Evolutionary conservation across 1,140 invertebrate genomes (phyloP).

Genomic region (Hydropsyche tenuis): DNA sequence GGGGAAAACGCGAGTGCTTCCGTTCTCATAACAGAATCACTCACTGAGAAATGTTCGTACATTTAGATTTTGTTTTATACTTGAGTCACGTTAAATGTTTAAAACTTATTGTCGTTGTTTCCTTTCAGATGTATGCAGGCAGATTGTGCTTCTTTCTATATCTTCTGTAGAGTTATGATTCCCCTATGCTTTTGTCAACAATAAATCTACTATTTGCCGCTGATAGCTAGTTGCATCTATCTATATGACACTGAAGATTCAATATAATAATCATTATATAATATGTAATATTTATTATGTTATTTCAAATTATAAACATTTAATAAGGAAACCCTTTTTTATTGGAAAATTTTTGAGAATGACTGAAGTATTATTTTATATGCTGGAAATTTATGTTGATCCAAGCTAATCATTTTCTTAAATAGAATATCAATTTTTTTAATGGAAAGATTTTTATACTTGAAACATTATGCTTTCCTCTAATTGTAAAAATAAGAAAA

Average conservation of each 20-base stretch:
- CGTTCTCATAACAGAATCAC: slow-evolving; percentile 53
- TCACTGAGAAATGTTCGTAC: slow-evolving; percentile 56
- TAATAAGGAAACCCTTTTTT: slow-evolving; percentile 5
- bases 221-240: slow-evolving; percentile 39
- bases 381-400: too few species aligned
- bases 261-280: slow-evolving; percentile 43
- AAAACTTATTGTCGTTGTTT: slow-evolving; percentile 30
- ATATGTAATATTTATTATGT: slow-evolving; percentile 45
- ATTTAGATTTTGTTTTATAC: slow-evolving; percentile 12
- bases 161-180: slow-evolving; percentile 57
- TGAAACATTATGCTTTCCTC: too few species aligned
- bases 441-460: too few species aligned
- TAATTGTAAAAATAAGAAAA: too few species aligned
- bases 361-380: too few species aligned
- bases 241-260: slow-evolving; percentile 32
- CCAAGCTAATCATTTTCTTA: too few species aligned
- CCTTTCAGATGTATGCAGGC: slow-evolving; percentile 59
- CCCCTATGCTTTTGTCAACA: slow-evolving; percentile 29
- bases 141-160: slow-evolving; percentile 59
- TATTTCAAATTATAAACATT: slow-evolving; percentile 41
- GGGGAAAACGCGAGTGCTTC: slow-evolving; percentile 54
- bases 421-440: too few species aligned
- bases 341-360: too few species aligned
- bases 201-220: slow-evolving; percentile 35
- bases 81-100: background rate